Evolutionary conservation across 2,888 invertebrate genomes (phyloP), one percentile per base, ranked within the genome.

Genomic region (Ryuthela nishihirai): DNA sequence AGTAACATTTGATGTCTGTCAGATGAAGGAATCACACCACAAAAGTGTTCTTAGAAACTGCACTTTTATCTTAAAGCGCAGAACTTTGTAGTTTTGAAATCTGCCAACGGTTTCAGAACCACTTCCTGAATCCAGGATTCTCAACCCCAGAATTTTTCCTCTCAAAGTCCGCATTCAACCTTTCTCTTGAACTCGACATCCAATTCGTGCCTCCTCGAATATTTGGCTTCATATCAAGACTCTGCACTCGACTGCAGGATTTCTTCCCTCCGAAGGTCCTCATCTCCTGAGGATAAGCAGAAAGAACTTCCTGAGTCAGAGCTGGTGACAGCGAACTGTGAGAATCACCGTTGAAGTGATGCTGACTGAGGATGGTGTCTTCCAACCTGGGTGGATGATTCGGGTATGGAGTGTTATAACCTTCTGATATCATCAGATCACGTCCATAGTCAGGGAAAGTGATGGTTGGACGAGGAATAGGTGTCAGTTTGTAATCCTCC

Each of bases 401-500:
- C 9, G n/a, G 9, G n/a, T 29, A 29, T 29, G 29, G 9, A 10
- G 9, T 12, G n/a, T 12, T 29, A 29, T 29, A 29, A 29, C 10
- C 29, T 1, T 29, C 10, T 12, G n/a, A 29, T 9, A 29, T 10
- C n/a, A 10, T 12, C n/a, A 9, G 29, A 29, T 29, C n/a, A 29
- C 29, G n/a, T n/a, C n/a, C n/a, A n/a, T n/a, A n/a, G n/a, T n/a
- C n/a, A n/a, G n/a, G n/a, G n/a, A n/a, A n/a, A n/a, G 36, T 39
- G 17, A 52, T 52, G n/a, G 40, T 34, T 1, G 49, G 49, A 17
- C 52, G 24, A 9, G 52, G 52, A 24, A 52, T 52, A 5, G 52
- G 44, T 18, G 39, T 20, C 32, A 52, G 15, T 17, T 39, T 52
- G 29, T 43, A 52, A 17, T 44, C 43, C 7, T 44, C 52, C 9